Evolutionary conservation across 2,797 vertebrate species (phyloP), one percentile per base, ranked within the genome.

Genomic region (Ptychobarbus kaznakovi): DNA sequence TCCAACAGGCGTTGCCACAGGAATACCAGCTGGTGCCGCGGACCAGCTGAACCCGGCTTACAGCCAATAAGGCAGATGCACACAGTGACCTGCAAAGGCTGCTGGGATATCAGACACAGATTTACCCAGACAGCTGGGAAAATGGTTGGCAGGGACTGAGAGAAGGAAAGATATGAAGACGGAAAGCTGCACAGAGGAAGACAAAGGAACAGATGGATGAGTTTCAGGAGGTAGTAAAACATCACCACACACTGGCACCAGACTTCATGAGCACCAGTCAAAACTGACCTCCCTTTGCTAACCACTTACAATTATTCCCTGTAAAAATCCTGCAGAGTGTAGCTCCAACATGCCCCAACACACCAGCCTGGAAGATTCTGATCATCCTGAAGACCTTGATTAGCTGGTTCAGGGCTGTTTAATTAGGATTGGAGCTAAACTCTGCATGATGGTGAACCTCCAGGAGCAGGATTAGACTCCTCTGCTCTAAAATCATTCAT

Each of bases 51-150:
- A 94, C 86, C 88, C 87, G 77, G 84, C 86, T 89, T 87, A 89
- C 90, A 92, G 92, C 89, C 90, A 89, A 87, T 85, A 86, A 70
- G 90, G 87, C 74, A 89, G 89, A 94, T 92, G 93, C 93, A 90
- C 92, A 94, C 88, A 75, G 85, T 92, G 91, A 94, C 93, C 93
- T 91, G 92, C 90, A 93, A 91, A 92, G 90, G 87, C 91, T 90
- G 89, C 90, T 89, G 84, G 88, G 87, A 89, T 89, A 86, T 84
- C 88, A 90, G 92, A 93, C 90, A 90, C 85, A 91, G 91, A 94
- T 89, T 89, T 89, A 83, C 83, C 86, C 40, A 9, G 91, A 91
- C 93, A 94, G 92, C 93, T 94, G 93, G 84, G 89, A 70, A 88
- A 90, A 86, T 77, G 68, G 79, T 84, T 86, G 90, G 90, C 89